These are phyloP conservation scores for Sandelia bainsii DNA, from an alignment of 2,797 vertebrate genomes.

Conservation along the genomic window DNA sequence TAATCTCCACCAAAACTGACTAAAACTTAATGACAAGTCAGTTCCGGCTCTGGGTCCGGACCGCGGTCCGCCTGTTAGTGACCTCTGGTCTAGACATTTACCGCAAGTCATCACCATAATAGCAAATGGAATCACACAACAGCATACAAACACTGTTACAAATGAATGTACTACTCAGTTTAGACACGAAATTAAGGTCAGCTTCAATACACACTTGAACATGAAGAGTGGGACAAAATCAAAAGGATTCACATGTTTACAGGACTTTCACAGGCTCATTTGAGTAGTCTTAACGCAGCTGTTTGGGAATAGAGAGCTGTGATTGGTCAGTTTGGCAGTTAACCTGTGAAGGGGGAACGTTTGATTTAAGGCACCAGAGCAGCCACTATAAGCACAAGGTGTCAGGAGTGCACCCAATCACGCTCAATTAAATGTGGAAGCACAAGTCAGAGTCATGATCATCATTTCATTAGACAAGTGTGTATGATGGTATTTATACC, in stretches of 20 bases:
- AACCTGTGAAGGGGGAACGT: background rate
- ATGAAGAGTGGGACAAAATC: too few species aligned
- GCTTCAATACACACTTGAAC: too few species aligned
- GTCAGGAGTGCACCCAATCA: background rate
- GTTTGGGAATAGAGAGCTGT: background rate
- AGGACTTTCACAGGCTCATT: background rate
- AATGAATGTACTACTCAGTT: too few species aligned
- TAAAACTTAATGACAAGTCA: too few species aligned
- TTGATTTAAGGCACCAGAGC: background rate
- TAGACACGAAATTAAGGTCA: too few species aligned
- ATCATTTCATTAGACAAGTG: background rate
- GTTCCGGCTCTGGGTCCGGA: too few species aligned
- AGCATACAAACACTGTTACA: too few species aligned
- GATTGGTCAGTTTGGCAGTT: background rate
- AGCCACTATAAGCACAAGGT: background rate
- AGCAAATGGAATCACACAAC: too few species aligned
- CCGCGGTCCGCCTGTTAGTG: too few species aligned
- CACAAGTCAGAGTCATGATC: background rate
- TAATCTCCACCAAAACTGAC: too few species aligned
- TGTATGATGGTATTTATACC: background rate
- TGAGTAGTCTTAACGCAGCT: background rate
- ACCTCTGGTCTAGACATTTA: too few species aligned
- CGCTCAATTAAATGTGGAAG: background rate
- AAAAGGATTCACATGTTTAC: background rate
- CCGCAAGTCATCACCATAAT: too few species aligned